A percentile compares a stretch with the other conserved stretches of the same genome.
Conservation (phyloP, 2,113 vertebrate genomes). For the Pseudorectes ferrugineus region DNA sequence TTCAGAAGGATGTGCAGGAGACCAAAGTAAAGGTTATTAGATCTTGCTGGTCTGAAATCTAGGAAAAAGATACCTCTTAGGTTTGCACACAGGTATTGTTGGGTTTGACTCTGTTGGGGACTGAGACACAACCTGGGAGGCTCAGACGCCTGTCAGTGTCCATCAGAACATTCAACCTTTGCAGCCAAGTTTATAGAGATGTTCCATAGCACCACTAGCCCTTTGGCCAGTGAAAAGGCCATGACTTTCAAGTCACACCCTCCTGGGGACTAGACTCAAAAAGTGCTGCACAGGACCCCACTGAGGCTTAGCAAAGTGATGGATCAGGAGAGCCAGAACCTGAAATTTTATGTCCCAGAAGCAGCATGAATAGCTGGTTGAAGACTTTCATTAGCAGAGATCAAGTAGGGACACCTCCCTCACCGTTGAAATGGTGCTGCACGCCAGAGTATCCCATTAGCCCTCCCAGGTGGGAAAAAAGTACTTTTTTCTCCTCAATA, state of each 20-base stretch:
- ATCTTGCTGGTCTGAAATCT: not conserved
- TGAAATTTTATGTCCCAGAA: not conserved
- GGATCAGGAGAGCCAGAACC: not conserved
- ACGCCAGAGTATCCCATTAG: constrained; percentile 34
- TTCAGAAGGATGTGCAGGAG: not conserved
- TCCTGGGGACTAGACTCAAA: not conserved
- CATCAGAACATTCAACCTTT: not conserved
- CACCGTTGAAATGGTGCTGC: not conserved
- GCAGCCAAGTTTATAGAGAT: not conserved
- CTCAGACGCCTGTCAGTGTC: not conserved
- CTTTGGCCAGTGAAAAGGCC: not conserved
- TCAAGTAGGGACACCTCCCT: not conserved
- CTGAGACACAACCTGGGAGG: not conserved
- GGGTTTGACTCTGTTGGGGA: not conserved
- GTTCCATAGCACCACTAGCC: not conserved
- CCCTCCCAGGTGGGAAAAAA: not conserved
- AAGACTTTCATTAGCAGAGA: not conserved
- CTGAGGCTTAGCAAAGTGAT: not conserved
- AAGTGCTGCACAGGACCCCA: not conserved
- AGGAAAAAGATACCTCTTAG: not conserved
- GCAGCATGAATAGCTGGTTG: not conserved
- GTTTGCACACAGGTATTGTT: not conserved
- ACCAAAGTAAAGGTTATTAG: not conserved
- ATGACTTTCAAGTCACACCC: fast-evolving
- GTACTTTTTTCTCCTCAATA: not conserved